Evolutionary conservation across 2,888 invertebrate species (phyloP), one percentile per base, ranked within the genome.

Genomic region (Pterostichus madidus): DNA sequence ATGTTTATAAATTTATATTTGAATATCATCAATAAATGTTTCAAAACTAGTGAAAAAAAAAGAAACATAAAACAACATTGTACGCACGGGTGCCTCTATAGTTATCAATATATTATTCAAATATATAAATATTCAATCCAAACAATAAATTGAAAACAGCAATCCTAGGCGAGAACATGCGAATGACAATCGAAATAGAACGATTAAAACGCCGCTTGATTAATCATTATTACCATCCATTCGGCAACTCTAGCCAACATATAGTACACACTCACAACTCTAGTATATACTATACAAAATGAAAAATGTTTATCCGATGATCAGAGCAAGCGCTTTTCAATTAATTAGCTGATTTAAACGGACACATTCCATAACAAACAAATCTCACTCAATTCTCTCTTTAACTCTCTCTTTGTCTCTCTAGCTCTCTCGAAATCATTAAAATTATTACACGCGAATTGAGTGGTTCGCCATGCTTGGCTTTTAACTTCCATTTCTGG

Each of bases 261-360:
- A 2, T n/a, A 49, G 1, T n/a, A 39, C 39, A 39, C 11, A 49
- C 10, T n/a, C 5, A 49, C 49, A 5, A 49, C 2, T 24, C 24
- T 24, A 24, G 3, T 24, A 44, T 44, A 44, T 44, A 49, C n/a
- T 49, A n/a, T n/a, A n/a, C 49, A 49, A 49, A 5, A 49, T 49
- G 49, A 49, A 49, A 49, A 49, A 49, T 49, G 49, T n/a, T 49
- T 49, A 49, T 49, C 11, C 49, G 49, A n/a, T n/a, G n/a, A 49
- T 2, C 49, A 13, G 49, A 2, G 5, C n/a, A 49, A 49, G 13
- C 49, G 49, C 11, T 49, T 49, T 49, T 49, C 11, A 49, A 49
- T 49, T 11, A 49, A 49, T 49, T 49, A 49, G 49, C 49, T 49
- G 49, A 11, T 2, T 49, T 49, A 49, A 49, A 49, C 13, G 49